Evolutionary conservation across 2,888 invertebrate species (phyloP), one percentile per base, ranked within the genome.

Genomic region (Sympetrum striolatum): DNA sequence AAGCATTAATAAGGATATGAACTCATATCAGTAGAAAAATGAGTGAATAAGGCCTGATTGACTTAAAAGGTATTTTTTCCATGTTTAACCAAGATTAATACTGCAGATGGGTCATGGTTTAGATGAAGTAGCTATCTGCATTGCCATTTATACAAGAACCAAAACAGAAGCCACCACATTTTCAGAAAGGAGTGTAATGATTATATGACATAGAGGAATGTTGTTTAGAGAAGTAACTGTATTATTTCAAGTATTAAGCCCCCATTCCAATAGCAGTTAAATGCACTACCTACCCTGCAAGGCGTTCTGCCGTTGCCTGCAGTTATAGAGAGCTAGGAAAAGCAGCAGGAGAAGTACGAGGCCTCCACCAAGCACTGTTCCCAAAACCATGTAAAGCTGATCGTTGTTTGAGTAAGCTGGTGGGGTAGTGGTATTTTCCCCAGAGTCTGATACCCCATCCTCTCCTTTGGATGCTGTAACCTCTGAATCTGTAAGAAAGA

Each of bases 341-440:
- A 92, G 91, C 2, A 92, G 93, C 0, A 94, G 93, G 53, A 95
- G 92, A 15, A 95, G 92, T 15, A 95, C 93, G 73, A 95, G 91
- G 58, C 93, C 93, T 6, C 95, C 95, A 22, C 95, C 94, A 37
- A 96, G 94, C 35, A 94, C 95, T 48, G 95, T 95, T 0, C 95
- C 96, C 60, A 96, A 94, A 80, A 96, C 94, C 2, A 96, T 94
- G 92, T 96, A 96, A 92, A 96, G 92, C 91, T 93, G 93, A 25
- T 93, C 92, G 91, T 92, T 92, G n/a, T 92, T 91, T 0, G 92
- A 91, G 22, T 90, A 91, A 2, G 90, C 80, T 1, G 81, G 53
- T 37, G 60, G 53, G 91, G 90, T 14, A 91, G 91, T 80, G 81
- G 91, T 90, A 12, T 86, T 60, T 35, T 86, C 86, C 22, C 86